Conservation (phyloP, 2,888 invertebrate species). For the Dryococelus australis region DNA sequence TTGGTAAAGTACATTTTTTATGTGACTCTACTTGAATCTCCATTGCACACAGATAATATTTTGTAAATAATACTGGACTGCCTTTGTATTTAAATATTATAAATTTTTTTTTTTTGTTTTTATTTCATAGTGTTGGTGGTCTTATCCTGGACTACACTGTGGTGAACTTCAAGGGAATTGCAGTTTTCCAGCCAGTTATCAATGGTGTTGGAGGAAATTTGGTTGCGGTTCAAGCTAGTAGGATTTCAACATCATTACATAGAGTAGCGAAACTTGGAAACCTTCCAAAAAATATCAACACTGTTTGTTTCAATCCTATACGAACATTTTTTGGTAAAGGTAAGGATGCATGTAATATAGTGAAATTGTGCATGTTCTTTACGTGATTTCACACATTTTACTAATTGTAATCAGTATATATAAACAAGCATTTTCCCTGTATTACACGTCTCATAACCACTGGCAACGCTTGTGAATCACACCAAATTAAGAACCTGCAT, state of each 20-base stretch:
- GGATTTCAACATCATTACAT: conserved; percentile 85
- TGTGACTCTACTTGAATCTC: too few relatives aligned
- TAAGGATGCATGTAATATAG: background rate
- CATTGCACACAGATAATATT: too few relatives aligned
- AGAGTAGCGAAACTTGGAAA: conserved; percentile 62
- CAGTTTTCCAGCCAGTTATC: conserved; percentile 90
- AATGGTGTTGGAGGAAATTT: conserved; percentile 94
- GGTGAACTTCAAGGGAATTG: conserved; percentile 82
- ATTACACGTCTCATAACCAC: too few relatives aligned
- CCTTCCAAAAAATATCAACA: conserved; percentile 59
- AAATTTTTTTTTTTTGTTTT: conserved; percentile 41
- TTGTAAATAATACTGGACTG: too few relatives aligned
- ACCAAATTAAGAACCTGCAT: too few relatives aligned
- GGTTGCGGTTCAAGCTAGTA: conserved; percentile 90
- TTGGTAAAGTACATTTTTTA: too few relatives aligned
- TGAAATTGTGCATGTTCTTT: background rate
- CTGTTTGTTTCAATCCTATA: conserved; percentile 64
- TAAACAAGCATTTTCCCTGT: too few relatives aligned
- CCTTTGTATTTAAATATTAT: background rate
- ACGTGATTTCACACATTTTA: too few relatives aligned
- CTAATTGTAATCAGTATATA: too few relatives aligned
- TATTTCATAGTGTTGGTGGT: conserved; percentile 82
- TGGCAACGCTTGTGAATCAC: too few relatives aligned
- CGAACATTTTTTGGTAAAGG: conserved; percentile 37
- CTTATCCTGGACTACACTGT: conserved; percentile 88